Percentiles rank a stretch among this genome's conserved stretches.
phyloP scores from a whole-genome alignment of 2,113 vertebrate species.

The Tonatia bakeri region DNA sequence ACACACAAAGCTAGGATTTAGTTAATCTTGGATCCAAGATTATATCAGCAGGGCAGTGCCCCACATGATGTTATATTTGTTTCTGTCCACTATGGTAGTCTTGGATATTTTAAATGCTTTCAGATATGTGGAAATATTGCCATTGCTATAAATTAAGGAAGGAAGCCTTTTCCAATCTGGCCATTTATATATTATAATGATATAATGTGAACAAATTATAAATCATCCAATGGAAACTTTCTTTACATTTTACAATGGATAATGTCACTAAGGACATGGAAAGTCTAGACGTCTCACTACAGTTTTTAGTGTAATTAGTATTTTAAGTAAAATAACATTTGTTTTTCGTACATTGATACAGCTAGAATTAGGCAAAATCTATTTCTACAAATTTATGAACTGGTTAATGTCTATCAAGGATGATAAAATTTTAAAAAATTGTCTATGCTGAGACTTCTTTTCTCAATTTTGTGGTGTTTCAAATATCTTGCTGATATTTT shows the following conservation, averaged over 20 bases:
- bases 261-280: not conserved
- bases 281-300: not conserved
- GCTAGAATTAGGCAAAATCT: not conserved
- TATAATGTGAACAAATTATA: not conserved
- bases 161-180: not conserved
- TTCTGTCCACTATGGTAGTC: not conserved
- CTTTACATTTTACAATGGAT: not conserved
- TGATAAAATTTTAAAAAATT: not conserved
- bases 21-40: not conserved
- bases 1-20: not conserved
- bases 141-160: not conserved
- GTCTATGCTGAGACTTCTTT: not conserved
- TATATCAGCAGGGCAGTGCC: not conserved
- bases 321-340: not conserved
- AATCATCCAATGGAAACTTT: not conserved
- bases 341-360: not conserved
- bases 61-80: not conserved
- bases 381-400: not conserved
- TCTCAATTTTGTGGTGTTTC: not conserved
- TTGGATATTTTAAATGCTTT: not conserved
- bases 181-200: not conserved
- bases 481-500: not conserved
- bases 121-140: not conserved
- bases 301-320: not conserved
- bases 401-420: not conserved